A percentile compares a stretch with the other conserved stretches of the same genome.
These are phyloP conservation scores for Ceuthmochares aereus DNA, from an alignment of 2,113 vertebrate species.

Conservation along the genomic window DNA sequence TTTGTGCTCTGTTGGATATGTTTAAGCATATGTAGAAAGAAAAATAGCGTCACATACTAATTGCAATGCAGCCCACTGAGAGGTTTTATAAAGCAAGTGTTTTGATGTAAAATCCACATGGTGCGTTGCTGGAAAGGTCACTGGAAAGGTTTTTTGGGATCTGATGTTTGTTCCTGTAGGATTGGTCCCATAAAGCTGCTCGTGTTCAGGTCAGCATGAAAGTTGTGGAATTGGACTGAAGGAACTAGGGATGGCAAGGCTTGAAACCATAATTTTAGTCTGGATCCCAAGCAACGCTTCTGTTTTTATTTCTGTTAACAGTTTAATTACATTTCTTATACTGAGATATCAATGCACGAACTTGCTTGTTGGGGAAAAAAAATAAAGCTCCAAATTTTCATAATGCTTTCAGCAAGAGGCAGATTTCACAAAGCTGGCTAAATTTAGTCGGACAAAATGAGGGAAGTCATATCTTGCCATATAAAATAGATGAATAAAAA, in stretches of 20 bases:
- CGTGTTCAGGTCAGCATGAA: neutral
- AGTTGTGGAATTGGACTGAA: neutral
- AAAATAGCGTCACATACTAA: fast-evolving
- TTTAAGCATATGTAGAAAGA: neutral
- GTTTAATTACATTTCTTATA: neutral
- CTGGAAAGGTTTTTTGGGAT: neutral
- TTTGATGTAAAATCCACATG: neutral
- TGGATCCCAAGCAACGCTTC: neutral
- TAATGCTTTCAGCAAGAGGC: neutral
- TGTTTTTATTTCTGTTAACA: neutral
- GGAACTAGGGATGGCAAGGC: neutral
- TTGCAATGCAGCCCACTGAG: neutral
- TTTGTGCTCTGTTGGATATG: fast-evolving
- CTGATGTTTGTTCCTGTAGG: neutral
- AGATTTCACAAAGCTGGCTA: neutral
- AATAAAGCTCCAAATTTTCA: neutral
- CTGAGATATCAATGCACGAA: neutral
- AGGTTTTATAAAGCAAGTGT: neutral
- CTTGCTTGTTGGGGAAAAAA: neutral
- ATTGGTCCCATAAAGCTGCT: neutral
- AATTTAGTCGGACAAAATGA: neutral
- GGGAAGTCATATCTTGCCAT: neutral
- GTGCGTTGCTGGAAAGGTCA: neutral
- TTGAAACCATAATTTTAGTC: neutral
- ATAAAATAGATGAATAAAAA: neutral